A percentile compares a stretch with the other conserved stretches of the same genome.
phyloP scores from a whole-genome alignment of 2,113 vertebrate genomes.

The Thryonomys swinderianus region DNA sequence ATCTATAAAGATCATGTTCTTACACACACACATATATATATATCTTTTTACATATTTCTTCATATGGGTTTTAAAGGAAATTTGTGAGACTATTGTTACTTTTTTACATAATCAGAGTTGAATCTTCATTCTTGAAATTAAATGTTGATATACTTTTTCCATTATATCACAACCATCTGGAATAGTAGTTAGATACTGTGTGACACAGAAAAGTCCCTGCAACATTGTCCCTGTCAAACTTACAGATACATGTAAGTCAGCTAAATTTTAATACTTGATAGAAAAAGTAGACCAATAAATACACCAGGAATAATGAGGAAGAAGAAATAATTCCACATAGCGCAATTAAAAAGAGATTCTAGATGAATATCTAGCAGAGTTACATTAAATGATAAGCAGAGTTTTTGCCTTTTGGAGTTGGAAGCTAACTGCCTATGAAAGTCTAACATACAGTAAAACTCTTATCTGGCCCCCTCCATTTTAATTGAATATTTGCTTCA shows the following conservation, averaged over 20 bases:
- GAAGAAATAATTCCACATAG: background rate
- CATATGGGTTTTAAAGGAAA: background rate
- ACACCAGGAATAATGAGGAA: background rate
- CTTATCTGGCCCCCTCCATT: background rate
- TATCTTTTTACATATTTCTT: background rate
- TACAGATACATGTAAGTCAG: background rate
- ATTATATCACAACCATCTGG: background rate
- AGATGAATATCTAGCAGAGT: background rate
- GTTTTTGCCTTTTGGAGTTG: background rate
- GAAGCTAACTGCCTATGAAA: constrained; percentile 33
- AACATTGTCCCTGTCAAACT: background rate
- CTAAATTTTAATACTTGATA: background rate
- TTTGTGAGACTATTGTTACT: background rate
- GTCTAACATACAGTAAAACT: background rate
- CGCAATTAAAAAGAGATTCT: constrained; percentile 20
- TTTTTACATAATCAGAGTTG: background rate
- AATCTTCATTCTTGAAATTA: background rate
- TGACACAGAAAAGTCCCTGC: background rate
- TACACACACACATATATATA: no score
- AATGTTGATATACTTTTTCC: background rate
- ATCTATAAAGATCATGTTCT: no score
- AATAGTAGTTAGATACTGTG: background rate
- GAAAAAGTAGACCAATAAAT: background rate
- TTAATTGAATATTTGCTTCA: background rate
- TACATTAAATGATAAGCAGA: background rate